phyloP scores from a whole-genome alignment of 1,140 invertebrate species.

The Ruditapes philippinarum region DNA sequence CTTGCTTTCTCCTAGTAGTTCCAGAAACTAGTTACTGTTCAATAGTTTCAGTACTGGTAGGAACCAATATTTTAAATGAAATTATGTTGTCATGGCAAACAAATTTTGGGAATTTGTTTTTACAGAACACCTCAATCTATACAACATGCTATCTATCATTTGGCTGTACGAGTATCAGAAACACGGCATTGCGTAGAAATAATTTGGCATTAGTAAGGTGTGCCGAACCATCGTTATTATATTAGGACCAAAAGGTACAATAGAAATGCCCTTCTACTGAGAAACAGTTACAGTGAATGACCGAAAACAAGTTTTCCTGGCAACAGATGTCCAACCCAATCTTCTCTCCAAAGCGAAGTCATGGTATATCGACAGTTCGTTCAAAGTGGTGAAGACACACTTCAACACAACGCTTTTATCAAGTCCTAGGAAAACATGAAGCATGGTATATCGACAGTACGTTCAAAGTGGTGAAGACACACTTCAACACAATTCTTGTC shows the following conservation, averaged over 20 bases:
- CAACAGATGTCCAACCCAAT: constrained; percentile 30
- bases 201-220: neutral
- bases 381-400: constrained; percentile 40
- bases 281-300: neutral
- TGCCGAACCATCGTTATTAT: neutral
- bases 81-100: neutral
- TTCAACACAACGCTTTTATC: constrained; percentile 1
- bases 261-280: too few species aligned
- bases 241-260: too few species aligned
- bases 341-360: constrained; percentile 30
- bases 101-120: neutral
- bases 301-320: constrained; percentile 17
- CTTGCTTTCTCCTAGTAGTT: neutral
- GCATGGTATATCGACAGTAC: constrained; percentile 62
- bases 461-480: constrained; percentile 41
- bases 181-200: neutral
- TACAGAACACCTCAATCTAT: neutral
- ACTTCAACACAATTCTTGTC: constrained; percentile 36
- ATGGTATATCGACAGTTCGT: constrained; percentile 62
- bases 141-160: neutral
- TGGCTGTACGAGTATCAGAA: neutral
- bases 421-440: too few species aligned
- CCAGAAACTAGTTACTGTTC: neutral
- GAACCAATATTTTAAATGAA: neutral
- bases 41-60: neutral